Evolutionary conservation across 1,140 invertebrate genomes (phyloP).

Genomic region (Heterodera carotae): DNA sequence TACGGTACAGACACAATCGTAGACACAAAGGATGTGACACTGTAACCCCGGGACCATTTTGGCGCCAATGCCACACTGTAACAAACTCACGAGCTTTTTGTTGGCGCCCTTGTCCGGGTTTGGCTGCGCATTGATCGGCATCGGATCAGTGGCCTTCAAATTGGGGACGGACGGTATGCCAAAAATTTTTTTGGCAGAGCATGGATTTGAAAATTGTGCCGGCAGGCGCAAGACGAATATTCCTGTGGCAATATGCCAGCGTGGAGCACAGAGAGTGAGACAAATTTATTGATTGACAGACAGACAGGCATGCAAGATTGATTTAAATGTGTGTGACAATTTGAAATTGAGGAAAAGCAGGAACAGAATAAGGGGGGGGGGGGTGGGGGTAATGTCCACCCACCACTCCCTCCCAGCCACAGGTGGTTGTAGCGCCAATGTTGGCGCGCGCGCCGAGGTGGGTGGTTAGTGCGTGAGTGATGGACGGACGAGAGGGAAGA

Average conservation of each 20-base stretch:
- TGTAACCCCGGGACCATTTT: background rate
- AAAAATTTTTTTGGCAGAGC: too few relatives aligned
- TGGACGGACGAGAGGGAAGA: background rate
- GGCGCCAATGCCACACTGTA: background rate
- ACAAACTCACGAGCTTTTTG: slow-evolving; percentile 51
- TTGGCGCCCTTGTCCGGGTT: slow-evolving; percentile 47
- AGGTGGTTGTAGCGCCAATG: slow-evolving; percentile 1
- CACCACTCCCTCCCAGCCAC: slow-evolving; percentile 33
- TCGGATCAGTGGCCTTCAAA: slow-evolving; percentile 46
- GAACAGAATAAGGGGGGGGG: background rate
- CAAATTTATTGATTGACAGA: too few relatives aligned
- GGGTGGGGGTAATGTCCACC: background rate
- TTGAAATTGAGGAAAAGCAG: slow-evolving; percentile 5
- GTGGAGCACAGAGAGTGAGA: background rate
- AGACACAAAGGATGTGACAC: background rate
- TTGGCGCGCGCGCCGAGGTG: too few relatives aligned
- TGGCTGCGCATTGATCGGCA: slow-evolving; percentile 35
- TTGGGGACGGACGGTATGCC: background rate
- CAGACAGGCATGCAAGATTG: too few relatives aligned
- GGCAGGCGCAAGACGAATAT: too few relatives aligned
- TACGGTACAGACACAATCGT: too few relatives aligned
- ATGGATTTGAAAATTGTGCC: background rate
- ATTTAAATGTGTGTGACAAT: too few relatives aligned
- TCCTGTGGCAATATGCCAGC: too few relatives aligned
- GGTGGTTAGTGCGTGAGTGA: too few relatives aligned